Evolutionary conservation across 2,113 vertebrate species (phyloP), one percentile per base, ranked within the genome.

Genomic region (Tylochromis polylepis): DNA sequence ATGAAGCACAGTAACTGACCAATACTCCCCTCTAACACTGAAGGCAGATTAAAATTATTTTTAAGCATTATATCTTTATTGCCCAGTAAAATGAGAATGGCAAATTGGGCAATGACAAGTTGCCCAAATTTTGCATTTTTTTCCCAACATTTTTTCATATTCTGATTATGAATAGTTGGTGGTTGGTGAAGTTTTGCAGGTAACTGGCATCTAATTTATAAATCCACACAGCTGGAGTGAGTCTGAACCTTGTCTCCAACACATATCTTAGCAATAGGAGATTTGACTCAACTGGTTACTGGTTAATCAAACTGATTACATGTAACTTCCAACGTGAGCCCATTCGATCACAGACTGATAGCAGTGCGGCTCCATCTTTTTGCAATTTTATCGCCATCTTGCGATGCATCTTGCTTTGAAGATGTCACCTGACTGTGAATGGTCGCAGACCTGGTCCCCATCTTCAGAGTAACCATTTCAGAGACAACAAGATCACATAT

Each of bases 61-160:
- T 84, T 89, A 91, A 89, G 87, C 80, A 93, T 11, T 8, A 58
- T 24, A 57, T 57, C 16, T 43, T 55, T 11, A n/a, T 14, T 34
- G 41, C 15, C 43, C 24, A 49, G 24, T 75, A 20, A 49, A 29
- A 29, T 49, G 1, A 49, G 41, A 15, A 43, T 12, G 18, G 22
- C 67, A 49, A 18, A 14, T 46, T 49, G 41, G n/a, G n/a, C n/a
- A n/a, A n/a, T 16, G 41, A 75, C 41, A 6, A 72, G 31, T 0
- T 62, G 10, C 59, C 31, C 18, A 65, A 0, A 36, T 36, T 62
- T 7, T 36, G 10, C 18, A 62, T n/a, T 7, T 12, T 0, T 2
- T 1, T 3, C 0, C 3, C 0, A 31, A 18, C 12, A n/a, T 65
- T 67, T 41, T 15, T 67, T 41, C 62, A 41, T 6, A 2, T 38